These are phyloP conservation scores for Drosophila navojoa DNA, from an alignment of 1,140 invertebrate genomes.

Conservation along the genomic window DNA sequence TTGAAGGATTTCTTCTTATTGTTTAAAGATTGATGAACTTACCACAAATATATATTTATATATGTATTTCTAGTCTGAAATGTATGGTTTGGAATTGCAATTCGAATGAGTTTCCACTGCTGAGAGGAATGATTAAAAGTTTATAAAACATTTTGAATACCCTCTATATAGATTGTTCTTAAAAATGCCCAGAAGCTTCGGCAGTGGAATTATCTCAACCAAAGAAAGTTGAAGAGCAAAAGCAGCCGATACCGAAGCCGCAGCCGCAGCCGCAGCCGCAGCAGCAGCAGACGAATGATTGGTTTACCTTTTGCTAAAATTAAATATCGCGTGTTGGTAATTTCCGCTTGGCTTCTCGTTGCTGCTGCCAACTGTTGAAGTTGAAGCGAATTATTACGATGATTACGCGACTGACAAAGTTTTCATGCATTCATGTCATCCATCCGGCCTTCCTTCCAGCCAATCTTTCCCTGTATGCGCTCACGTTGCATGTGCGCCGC, in stretches of 20 bases:
- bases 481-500: slow-evolving; percentile 64
- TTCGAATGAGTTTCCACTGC: no score
- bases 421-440: slow-evolving; percentile 75
- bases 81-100: no score
- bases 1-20: no score
- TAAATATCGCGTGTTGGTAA: slow-evolving; percentile 81
- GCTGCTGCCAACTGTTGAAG: slow-evolving; percentile 76
- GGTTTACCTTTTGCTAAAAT: slow-evolving; percentile 78
- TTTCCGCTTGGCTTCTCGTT: slow-evolving; percentile 79
- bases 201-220: background rate
- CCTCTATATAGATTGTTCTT: background rate
- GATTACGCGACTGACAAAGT: slow-evolving; percentile 79
- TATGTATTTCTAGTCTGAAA: no score
- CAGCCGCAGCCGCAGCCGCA: no score
- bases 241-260: background rate
- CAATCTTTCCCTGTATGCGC: slow-evolving; percentile 60
- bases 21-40: no score
- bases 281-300: slow-evolving; percentile 70
- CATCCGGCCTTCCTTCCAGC: slow-evolving; percentile 70
- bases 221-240: slow-evolving; percentile 9
- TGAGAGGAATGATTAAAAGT: no score
- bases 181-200: slow-evolving; percentile 3
- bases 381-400: slow-evolving; percentile 81
- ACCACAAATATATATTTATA: no score
- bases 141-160: no score